Base-by-base conservation (phyloP, 2,797 vertebrate species). In the Hylomyscus alleni region DNA sequence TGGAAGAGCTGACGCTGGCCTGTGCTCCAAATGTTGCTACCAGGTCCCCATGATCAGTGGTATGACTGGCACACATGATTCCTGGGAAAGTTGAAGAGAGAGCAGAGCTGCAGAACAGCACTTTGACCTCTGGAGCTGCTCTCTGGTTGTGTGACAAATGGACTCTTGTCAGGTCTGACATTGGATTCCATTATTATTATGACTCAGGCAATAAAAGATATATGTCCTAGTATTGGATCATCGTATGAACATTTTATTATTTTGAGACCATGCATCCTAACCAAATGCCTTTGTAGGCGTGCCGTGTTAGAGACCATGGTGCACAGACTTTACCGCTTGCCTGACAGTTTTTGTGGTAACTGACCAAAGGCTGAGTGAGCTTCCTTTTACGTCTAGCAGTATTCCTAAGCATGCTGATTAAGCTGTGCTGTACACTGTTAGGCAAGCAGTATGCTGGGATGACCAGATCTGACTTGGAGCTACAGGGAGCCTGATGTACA, bases 1-100 rank as follows among this genome's bases (percentile, higher is more conserved):
- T 5, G 11, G 65, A 65, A 44, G 52, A 11, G 24, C 89, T 29
- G 8, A 2, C 13, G 0, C 37, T 0, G 10, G n/a, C 20, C 1
- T 50, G 20, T 54, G 54, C 62, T 60, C 40, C 29, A 20, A 9
- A 52, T 8, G 22, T 40, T 60, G 72, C 62, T 20, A 1, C 26
- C 1, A 6, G 0, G 8, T 22, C n/a, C 60, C 58, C 0, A 44
- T 56, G 78, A 26, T 90, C 13, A 65, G 5, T 6, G 17, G 56
- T 2, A 1, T 40, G 50, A 2, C 77, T 1, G 9, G 29, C 11
- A 0, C 6, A 14, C 0, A 0, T 7, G 58, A 44, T 44, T 50
- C 62, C 87, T 6, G 2, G 69, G 60, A 37, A 62, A 54, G 75
- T 24, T 7, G 6, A 3, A 17, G 62, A 58, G 24, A 4, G 24